Conservation (phyloP, 2,113 vertebrate species). For the Neotragus moschatus region DNA sequence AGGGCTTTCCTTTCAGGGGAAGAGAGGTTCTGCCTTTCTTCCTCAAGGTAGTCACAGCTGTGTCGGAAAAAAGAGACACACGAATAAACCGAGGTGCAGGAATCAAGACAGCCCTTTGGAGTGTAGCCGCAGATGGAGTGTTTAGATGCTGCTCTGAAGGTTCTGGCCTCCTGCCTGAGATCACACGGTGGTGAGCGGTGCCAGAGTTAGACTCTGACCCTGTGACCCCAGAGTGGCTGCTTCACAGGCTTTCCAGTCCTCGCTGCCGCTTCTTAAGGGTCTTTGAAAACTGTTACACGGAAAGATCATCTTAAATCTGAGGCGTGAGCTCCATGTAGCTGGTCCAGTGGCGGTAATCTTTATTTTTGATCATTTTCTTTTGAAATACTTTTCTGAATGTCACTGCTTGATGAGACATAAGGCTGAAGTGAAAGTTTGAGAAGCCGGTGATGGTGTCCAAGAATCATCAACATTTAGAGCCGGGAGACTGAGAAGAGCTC, state of each 20-base stretch:
- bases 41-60: background rate
- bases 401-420: background rate
- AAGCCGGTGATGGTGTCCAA: background rate
- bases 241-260: accelerated
- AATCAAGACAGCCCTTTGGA: background rate
- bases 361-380: background rate
- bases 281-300: background rate
- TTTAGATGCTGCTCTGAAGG: accelerated
- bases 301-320: background rate
- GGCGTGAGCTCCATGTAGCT: background rate
- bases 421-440: background rate
- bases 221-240: background rate
- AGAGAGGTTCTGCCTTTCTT: background rate
- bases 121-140: accelerated
- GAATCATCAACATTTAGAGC: background rate
- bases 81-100: background rate
- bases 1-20: background rate
- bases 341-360: background rate
- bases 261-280: background rate
- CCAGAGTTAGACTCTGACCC: background rate
- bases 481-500: background rate
- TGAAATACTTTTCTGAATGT: background rate
- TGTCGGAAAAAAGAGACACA: background rate
- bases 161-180: background rate
- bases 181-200: background rate